A percentile compares a stretch with the other conserved stretches of the same genome.
phyloP scores from a whole-genome alignment of 2,888 invertebrate genomes.

The Philereme transversata region DNA sequence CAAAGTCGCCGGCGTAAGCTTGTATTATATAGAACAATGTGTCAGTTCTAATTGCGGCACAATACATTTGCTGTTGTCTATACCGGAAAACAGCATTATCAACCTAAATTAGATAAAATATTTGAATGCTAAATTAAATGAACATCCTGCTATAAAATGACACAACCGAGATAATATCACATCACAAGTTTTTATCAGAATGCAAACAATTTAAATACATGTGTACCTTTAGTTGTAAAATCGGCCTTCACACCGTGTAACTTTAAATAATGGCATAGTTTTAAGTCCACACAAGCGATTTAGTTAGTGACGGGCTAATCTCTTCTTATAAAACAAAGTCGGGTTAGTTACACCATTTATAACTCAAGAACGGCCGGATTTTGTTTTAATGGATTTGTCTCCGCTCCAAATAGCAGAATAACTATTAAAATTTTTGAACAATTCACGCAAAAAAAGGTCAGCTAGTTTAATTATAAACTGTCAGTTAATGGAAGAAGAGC shows the following conservation, averaged over 20 bases:
- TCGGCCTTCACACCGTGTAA: constrained; percentile 12
- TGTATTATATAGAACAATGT: not conserved
- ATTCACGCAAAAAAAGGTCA: too few relatives aligned
- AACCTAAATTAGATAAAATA: not conserved
- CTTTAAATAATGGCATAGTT: constrained; percentile 3
- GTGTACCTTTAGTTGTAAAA: constrained; percentile 12
- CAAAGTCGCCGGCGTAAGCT: too few relatives aligned
- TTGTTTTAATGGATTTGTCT: too few relatives aligned
- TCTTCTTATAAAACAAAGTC: too few relatives aligned
- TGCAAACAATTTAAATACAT: constrained; percentile 11
- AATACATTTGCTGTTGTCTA: not conserved
- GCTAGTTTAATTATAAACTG: too few relatives aligned
- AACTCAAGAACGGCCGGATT: too few relatives aligned
- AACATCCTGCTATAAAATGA: constrained; percentile 1
- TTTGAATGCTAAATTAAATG: not conserved
- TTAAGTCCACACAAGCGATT: not conserved
- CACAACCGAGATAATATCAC: not conserved
- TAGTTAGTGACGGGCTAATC: too few relatives aligned
- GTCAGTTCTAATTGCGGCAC: not conserved
- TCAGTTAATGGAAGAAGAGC: too few relatives aligned
- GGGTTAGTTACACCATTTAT: too few relatives aligned
- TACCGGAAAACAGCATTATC: not conserved
- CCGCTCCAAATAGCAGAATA: too few relatives aligned
- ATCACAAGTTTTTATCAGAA: constrained; percentile 8
- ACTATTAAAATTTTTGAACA: too few relatives aligned